phyloP scores from a whole-genome alignment of 2,888 invertebrate species.

The Rhamphomyia laevipes region DNA sequence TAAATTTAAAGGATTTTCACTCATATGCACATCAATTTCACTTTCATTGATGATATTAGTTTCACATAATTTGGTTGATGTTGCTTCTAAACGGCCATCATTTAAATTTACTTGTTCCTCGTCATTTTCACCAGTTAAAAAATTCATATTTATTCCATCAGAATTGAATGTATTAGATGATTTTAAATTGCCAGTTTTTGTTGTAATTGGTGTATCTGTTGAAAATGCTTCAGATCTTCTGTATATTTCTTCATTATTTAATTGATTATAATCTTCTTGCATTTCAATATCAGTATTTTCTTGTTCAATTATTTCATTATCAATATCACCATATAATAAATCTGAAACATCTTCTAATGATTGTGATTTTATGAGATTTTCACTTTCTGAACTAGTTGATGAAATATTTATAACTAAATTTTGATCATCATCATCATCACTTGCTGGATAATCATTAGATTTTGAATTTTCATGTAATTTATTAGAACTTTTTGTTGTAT shows the following conservation, averaged over 20 bases:
- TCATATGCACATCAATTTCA: not conserved
- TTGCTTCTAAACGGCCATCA: not conserved
- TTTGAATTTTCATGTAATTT: not conserved
- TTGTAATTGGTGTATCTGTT: too few relatives aligned
- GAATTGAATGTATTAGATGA: not conserved
- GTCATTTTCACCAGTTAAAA: constrained; percentile 3
- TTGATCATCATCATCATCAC: not conserved
- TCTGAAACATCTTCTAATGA: not conserved
- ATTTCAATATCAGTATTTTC: not conserved
- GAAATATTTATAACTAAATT: not conserved
- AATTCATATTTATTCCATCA: constrained; percentile 2
- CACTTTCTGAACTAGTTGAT: not conserved
- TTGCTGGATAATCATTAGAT: not conserved
- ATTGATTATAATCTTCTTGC: not conserved
- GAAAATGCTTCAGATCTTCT: not conserved
- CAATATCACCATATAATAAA: constrained; percentile 5
- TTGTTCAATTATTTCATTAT: not conserved
- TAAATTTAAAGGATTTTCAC: not conserved
- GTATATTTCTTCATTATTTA: not conserved
- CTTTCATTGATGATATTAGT: not conserved
- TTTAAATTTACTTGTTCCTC: not conserved
- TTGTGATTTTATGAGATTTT: not conserved
- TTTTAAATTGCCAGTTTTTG: too few relatives aligned
- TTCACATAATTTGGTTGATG: not conserved
- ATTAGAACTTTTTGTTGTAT: not conserved